Percentiles rank a stretch among this genome's conserved stretches.
These are phyloP conservation scores for Alloplasta piceator DNA, from an alignment of 2,888 invertebrate genomes.

Conservation along the genomic window DNA sequence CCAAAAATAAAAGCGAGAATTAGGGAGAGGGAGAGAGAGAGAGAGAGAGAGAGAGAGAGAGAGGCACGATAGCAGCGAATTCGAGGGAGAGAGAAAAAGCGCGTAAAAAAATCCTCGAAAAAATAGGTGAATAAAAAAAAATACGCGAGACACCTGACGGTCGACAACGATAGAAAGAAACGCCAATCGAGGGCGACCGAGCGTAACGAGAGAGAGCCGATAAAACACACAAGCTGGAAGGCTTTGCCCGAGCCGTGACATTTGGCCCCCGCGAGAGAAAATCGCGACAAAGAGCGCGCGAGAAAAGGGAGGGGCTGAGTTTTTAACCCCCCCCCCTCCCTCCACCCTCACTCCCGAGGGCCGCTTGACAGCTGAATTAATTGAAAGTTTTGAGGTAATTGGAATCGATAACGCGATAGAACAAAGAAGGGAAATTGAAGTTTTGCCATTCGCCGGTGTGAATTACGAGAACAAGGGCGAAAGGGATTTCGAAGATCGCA, in stretches of 20 bases:
- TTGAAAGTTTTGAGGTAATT: conserved; percentile 79
- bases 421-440: conserved; percentile 46
- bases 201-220: conserved; percentile 76
- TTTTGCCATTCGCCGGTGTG: not conserved
- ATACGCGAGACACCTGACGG: conserved; percentile 55
- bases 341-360: not conserved
- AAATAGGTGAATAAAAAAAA: conserved; percentile 24
- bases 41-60: conserved; percentile 39
- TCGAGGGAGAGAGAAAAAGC: conserved; percentile 19
- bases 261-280: conserved; percentile 65
- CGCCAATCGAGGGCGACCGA: conserved; percentile 76
- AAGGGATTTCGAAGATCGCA: not conserved
- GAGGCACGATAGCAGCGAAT: conserved; percentile 34
- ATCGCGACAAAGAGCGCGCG: conserved; percentile 55
- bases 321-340: conserved; percentile 10
- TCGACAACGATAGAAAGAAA: conserved; percentile 73
- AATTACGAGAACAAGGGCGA: not conserved
- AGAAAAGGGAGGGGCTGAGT: conserved; percentile 18
- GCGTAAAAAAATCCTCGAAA: conserved; percentile 5
- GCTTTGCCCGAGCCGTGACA: conserved; percentile 73
- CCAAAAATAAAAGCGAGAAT: not conserved
- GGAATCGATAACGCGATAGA: conserved; percentile 72
- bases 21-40: not conserved
- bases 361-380: conserved; percentile 77
- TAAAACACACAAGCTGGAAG: conserved; percentile 72